These are phyloP conservation scores for Chlorodrepanis virens DNA, from an alignment of 2,113 vertebrate genomes.

Conservation along the genomic window DNA sequence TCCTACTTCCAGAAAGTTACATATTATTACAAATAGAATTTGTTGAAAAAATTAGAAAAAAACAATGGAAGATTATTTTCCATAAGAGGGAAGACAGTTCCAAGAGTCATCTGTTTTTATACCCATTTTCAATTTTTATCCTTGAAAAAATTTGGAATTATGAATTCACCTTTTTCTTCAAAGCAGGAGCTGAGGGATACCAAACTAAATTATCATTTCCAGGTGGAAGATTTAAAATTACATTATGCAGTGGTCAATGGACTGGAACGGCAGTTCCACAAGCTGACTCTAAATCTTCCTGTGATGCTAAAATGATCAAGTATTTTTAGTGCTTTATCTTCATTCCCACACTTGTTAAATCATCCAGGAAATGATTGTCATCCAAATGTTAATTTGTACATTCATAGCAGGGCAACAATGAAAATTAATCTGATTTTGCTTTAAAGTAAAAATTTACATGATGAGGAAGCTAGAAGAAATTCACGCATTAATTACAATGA, in stretches of 20 bases:
- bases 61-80: neutral
- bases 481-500: neutral
- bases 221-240: neutral
- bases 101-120: neutral
- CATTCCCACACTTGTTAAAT: neutral
- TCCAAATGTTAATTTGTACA: neutral
- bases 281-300: neutral
- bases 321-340: neutral
- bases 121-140: neutral
- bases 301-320: neutral
- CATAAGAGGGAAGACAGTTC: neutral
- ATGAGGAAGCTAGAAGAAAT: neutral
- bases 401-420: neutral
- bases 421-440: neutral
- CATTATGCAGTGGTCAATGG: neutral
- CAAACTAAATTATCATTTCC: neutral
- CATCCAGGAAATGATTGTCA: neutral
- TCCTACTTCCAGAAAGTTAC: neutral
- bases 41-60: neutral
- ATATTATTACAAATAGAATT: neutral
- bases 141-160: neutral
- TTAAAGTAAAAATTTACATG: neutral
- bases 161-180: neutral
- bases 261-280: neutral
- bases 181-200: neutral